These are phyloP conservation scores for Lathamus discolor DNA, from an alignment of 2,113 vertebrate species.

Conservation along the genomic window DNA sequence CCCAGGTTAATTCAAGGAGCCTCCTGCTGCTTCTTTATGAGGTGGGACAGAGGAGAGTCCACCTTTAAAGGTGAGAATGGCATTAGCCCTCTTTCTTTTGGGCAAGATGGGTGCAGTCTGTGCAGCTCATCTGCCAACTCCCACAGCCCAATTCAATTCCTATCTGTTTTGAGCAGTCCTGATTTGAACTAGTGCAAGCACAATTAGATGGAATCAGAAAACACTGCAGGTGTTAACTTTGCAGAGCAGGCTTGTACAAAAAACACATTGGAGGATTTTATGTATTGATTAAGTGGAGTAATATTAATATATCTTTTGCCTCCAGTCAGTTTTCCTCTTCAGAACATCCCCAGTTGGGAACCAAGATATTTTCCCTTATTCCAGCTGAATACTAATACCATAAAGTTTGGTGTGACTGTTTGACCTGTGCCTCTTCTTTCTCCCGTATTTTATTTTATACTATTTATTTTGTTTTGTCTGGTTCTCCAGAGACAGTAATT, in stretches of 20 bases:
- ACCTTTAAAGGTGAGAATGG: not conserved
- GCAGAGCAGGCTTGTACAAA: slow-evolving; percentile 63
- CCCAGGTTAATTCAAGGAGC: not conserved
- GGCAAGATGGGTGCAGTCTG: not conserved
- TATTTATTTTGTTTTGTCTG: slow-evolving; percentile 53
- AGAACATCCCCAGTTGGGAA: slow-evolving; percentile 73
- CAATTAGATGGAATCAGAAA: slow-evolving; percentile 65
- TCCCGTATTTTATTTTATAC: slow-evolving; percentile 1
- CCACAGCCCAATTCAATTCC: not conserved
- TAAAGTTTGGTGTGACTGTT: slow-evolving; percentile 69
- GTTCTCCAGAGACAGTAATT: slow-evolving; percentile 63
- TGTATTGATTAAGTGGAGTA: slow-evolving; percentile 82
- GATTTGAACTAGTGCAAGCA: not conserved
- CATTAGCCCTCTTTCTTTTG: not conserved
- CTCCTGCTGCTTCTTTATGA: not conserved
- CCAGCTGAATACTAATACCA: slow-evolving; percentile 72
- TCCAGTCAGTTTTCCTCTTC: slow-evolving; percentile 74
- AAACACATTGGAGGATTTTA: slow-evolving; percentile 76
- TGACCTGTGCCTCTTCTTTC: slow-evolving; percentile 62
- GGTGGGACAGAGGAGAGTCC: not conserved
- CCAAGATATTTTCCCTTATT: slow-evolving; percentile 72
- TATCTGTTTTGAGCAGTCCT: not conserved
- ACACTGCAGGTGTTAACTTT: slow-evolving; percentile 68
- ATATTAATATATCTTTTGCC: slow-evolving; percentile 84
- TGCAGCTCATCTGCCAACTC: not conserved